A percentile compares a stretch with the other conserved stretches of the same genome.
Evolutionary conservation across 2,888 invertebrate genomes (phyloP).

Genomic region (Rotaria macrura): DNA sequence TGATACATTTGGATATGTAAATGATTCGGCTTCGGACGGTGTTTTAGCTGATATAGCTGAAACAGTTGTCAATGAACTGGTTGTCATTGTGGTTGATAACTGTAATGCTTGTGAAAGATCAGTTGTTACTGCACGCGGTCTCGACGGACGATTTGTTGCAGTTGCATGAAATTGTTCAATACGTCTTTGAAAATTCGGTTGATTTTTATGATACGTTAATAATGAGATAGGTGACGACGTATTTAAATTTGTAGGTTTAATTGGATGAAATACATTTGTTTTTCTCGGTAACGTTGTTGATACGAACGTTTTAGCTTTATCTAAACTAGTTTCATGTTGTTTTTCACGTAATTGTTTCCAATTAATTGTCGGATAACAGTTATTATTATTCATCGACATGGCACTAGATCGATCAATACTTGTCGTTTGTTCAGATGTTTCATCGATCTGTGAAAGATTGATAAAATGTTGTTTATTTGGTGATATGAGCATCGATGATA

Average conservation of each 20-base stretch:
- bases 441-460: slow-evolving; percentile 13
- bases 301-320: slow-evolving; percentile 15
- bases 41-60: neutral
- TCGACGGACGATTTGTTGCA: neutral
- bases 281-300: slow-evolving; percentile 10
- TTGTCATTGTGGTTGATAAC: neutral
- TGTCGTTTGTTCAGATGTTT: neutral
- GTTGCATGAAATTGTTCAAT: slow-evolving; percentile 11
- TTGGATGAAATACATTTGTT: neutral
- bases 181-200: slow-evolving; percentile 12
- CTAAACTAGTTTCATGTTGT: neutral
- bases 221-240: neutral
- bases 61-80: neutral
- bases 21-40: neutral
- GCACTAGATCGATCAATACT: neutral
- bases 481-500: neutral
- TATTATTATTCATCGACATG: neutral
- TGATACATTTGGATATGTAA: slow-evolving; percentile 14
- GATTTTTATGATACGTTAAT: slow-evolving; percentile 13
- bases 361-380: neutral
- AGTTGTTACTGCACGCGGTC: slow-evolving; percentile 5
- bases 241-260: neutral
- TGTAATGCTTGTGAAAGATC: neutral
- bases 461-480: neutral
- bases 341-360: slow-evolving; percentile 19